These are phyloP conservation scores for Euspilapteryx auroguttella DNA, from an alignment of 2,888 invertebrate genomes.

Conservation along the genomic window DNA sequence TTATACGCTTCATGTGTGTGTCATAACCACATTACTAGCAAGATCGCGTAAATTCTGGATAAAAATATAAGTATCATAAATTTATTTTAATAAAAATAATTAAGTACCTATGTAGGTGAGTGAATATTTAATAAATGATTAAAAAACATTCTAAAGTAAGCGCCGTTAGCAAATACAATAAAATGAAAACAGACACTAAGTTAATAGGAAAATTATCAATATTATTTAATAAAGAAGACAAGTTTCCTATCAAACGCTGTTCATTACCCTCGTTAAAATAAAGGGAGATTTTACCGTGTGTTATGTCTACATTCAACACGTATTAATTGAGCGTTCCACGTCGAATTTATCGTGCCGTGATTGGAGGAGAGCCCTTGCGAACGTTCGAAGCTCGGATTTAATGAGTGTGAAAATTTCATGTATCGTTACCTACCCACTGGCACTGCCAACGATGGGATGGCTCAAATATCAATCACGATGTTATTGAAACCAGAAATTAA, in stretches of 20 bases:
- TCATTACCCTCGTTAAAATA: background rate
- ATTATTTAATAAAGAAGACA: background rate
- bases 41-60: no score
- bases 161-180: no score
- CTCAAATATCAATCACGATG: slow-evolving; percentile 52
- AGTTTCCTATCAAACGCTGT: slow-evolving; percentile 1
- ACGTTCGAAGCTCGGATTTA: slow-evolving; percentile 39
- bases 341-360: slow-evolving; percentile 32
- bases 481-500: slow-evolving; percentile 50
- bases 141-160: no score
- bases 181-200: no score
- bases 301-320: slow-evolving; percentile 3
- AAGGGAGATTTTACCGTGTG: background rate
- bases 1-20: no score
- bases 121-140: no score
- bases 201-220: background rate
- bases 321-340: slow-evolving; percentile 21
- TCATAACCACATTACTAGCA: no score
- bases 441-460: no score
- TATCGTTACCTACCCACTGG: no score
- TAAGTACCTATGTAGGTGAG: no score
- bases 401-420: slow-evolving; percentile 53
- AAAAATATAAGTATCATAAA: no score
- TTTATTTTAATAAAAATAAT: no score
- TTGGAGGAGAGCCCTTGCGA: slow-evolving; percentile 30